phyloP scores from a whole-genome alignment of 2,113 vertebrate genomes.

The Lucifuga dentata region DNA sequence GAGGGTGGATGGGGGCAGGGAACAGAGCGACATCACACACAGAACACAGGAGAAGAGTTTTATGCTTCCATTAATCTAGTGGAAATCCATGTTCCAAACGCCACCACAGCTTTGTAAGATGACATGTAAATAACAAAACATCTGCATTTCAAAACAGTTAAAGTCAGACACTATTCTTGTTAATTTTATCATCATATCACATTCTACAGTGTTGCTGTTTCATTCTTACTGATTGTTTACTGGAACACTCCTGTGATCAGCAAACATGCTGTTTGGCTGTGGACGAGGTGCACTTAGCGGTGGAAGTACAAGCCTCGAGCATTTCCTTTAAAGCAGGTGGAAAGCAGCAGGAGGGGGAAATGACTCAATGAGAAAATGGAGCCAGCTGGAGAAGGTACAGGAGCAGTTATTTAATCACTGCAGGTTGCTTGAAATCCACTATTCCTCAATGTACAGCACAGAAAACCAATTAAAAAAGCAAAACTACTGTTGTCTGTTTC shows the following conservation, averaged over 20 bases:
- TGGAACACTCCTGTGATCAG: constrained; percentile 4
- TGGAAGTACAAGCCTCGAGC: constrained; percentile 19
- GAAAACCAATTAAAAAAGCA: neutral
- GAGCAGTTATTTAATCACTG: constrained; percentile 30
- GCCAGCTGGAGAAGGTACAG: constrained; percentile 45
- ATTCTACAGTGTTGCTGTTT: too few species aligned
- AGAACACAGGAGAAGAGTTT: too few species aligned
- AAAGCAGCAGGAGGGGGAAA: constrained; percentile 49
- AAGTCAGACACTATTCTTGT: too few species aligned
- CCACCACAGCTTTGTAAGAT: too few species aligned
- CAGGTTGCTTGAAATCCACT: constrained; percentile 5
- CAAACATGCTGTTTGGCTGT: neutral
- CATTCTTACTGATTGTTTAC: neutral
- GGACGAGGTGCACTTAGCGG: constrained; percentile 5
- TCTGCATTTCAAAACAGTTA: too few species aligned
- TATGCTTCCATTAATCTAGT: too few species aligned
- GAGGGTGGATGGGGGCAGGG: too few species aligned
- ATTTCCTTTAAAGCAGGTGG: constrained; percentile 55
- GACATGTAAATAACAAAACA: too few species aligned
- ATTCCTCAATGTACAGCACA: neutral
- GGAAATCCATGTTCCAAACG: too few species aligned
- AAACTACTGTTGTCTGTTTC: neutral
- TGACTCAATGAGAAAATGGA: constrained; percentile 31
- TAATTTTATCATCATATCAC: too few species aligned
- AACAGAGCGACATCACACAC: too few species aligned